Percentiles rank a stretch among this genome's conserved stretches.
These are phyloP conservation scores for Sterrhoptilus dennistouni DNA, from an alignment of 2,113 vertebrate species.

Conservation along the genomic window DNA sequence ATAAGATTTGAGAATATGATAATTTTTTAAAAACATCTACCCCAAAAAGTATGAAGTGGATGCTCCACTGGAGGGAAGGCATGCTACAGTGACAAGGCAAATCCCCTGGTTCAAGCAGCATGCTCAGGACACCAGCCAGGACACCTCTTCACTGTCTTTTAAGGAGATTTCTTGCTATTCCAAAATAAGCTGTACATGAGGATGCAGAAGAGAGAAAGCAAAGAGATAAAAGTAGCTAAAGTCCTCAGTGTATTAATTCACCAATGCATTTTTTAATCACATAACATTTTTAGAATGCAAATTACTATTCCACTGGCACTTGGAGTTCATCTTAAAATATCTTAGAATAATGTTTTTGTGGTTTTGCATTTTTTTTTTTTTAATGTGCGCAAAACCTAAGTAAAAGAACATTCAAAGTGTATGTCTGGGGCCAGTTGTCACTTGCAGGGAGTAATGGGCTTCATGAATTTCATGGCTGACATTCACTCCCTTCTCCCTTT, in stretches of 20 bases:
- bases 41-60: neutral
- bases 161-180: neutral
- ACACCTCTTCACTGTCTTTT: neutral
- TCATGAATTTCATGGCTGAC: constrained; percentile 33
- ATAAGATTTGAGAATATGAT: neutral
- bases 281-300: neutral
- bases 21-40: neutral
- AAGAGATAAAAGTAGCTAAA: neutral
- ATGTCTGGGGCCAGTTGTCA: neutral
- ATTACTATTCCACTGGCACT: neutral
- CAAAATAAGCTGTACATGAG: neutral
- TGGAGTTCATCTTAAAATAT: neutral
- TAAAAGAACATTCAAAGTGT: neutral
- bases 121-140: neutral
- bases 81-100: fast-evolving
- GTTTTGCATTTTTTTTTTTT: neutral
- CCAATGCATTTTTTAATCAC: neutral
- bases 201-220: neutral
- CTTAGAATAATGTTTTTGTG: neutral
- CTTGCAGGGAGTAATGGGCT: neutral
- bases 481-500: constrained; percentile 1
- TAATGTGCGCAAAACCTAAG: neutral
- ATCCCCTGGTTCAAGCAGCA: neutral
- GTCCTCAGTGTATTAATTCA: neutral
- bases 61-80: neutral